These are phyloP conservation scores for Paguma larvata DNA, from an alignment of 2,797 vertebrate species.

Conservation along the genomic window DNA sequence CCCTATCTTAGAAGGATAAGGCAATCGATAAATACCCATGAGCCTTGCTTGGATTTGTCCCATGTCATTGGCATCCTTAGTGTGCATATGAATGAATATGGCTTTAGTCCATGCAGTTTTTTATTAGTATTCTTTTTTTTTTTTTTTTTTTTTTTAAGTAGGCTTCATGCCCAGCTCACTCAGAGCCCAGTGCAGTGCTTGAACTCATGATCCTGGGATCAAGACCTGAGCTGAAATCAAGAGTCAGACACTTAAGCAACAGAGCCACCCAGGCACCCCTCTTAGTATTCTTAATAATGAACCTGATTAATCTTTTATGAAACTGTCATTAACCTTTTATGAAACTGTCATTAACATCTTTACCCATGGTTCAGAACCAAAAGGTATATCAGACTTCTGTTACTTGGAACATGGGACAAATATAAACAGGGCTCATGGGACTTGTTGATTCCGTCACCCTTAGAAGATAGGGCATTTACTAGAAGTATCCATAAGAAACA, in stretches of 20 bases:
- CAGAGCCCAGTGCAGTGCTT: too few relatives aligned
- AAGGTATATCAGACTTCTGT: neutral
- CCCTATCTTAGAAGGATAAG: neutral
- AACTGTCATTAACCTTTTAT: neutral
- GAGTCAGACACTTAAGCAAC: too few relatives aligned
- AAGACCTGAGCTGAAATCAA: too few relatives aligned
- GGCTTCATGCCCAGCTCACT: too few relatives aligned
- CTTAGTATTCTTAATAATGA: neutral
- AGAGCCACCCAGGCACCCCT: too few relatives aligned
- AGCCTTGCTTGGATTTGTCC: neutral
- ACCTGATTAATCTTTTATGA: neutral
- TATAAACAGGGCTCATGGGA: neutral
- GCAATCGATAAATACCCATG: neutral
- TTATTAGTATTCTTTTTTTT: neutral
- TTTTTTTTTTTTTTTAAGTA: neutral
- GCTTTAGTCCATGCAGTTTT: neutral
- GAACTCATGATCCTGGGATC: too few relatives aligned
- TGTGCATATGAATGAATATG: neutral
- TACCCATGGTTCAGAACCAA: slow-evolving; percentile 17
- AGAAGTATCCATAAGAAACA: neutral
- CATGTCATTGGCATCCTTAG: neutral
- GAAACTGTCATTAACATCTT: slow-evolving; percentile 25
- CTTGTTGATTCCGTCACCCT: neutral
- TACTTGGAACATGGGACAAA: neutral
- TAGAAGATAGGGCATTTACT: neutral